Evolutionary conservation across 1,140 invertebrate genomes (phyloP), one percentile per base, ranked within the genome.

Genomic region (Drosophila willistoni): DNA sequence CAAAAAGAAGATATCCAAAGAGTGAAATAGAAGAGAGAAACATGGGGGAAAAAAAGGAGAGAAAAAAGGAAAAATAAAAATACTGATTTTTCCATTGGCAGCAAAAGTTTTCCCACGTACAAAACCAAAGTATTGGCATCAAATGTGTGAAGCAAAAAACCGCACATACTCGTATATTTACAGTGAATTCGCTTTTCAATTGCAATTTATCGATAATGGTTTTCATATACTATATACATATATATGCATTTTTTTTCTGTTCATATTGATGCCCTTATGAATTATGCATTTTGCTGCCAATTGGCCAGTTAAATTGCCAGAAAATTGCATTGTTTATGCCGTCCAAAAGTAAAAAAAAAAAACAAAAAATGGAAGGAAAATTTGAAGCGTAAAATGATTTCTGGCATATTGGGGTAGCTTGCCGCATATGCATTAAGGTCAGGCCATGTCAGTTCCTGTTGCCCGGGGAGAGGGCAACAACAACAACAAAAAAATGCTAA

Each of bases 141-240:
- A 62, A 64, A 41, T 64, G 33, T 10, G 64, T 51, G 44, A 51
- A 51, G 44, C 19, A 51, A 51, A 51, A 64, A 34, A 60, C 72
- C 71, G 42, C 71, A 74, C 44, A 51, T 51, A 22, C 44, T 51
- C 44, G 44, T 51, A 22, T 51, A 51, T 51, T 51, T 51, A 51
- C 44, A 51, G 44, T 51, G 44, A 22, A 51, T 12, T 51, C 44
- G 44, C 17, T 51, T 51, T 51, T 51, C 68, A 75, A 70, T 73
- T 75, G 56, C 71, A 75, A 74, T 75, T 78, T 68, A 76, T 85
- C 81, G 81, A 84, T 81, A 70, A 87, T 68, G 41, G n/a, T 19
- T 59, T 59, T 33, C 44, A 51, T 51, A 51, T 22, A 22, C 14
- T 29, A 29, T 29, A 51, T 22, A 22, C 5, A 7, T 22, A 12